A percentile compares a stretch with the other conserved stretches of the same genome.
Conservation (phyloP, 2,113 vertebrate species). For the Pterocles gutturalis region DNA sequence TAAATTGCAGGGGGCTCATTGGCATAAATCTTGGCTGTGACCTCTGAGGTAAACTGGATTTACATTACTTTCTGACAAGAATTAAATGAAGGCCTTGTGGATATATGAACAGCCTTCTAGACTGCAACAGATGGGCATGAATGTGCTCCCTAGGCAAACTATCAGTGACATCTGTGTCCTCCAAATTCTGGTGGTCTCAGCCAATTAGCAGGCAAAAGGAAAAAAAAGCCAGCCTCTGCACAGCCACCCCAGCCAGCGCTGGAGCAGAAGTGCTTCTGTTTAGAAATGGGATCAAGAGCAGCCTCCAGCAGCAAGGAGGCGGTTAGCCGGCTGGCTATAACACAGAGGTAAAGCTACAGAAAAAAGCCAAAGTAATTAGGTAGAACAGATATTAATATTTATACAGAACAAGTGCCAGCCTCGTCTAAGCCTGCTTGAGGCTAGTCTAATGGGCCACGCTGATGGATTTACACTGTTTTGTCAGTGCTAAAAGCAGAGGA, state of each 20-base stretch:
- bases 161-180: conserved; percentile 90
- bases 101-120: conserved; percentile 84
- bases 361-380: neutral
- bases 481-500: neutral
- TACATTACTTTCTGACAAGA: conserved; percentile 91
- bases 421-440: neutral
- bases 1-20: conserved; percentile 86
- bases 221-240: conserved; percentile 2
- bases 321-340: neutral
- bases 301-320: conserved; percentile 64
- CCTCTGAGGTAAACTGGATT: conserved; percentile 89
- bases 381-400: conserved; percentile 28
- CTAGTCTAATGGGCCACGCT: neutral
- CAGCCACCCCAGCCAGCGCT: conserved; percentile 61
- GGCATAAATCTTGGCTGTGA: conserved; percentile 86
- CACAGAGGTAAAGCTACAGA: neutral
- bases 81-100: conserved; percentile 90
- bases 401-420: neutral
- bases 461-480: neutral
- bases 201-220: conserved; percentile 82
- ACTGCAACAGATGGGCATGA: conserved; percentile 90
- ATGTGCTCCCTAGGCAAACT: conserved; percentile 87
- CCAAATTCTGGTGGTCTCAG: conserved; percentile 88
- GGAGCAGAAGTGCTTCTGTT: conserved; percentile 78
- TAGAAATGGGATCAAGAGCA: conserved; percentile 78